Evolutionary conservation across 2,797 vertebrate species (phyloP).

Genomic region (Melanotaenia boesemani): DNA sequence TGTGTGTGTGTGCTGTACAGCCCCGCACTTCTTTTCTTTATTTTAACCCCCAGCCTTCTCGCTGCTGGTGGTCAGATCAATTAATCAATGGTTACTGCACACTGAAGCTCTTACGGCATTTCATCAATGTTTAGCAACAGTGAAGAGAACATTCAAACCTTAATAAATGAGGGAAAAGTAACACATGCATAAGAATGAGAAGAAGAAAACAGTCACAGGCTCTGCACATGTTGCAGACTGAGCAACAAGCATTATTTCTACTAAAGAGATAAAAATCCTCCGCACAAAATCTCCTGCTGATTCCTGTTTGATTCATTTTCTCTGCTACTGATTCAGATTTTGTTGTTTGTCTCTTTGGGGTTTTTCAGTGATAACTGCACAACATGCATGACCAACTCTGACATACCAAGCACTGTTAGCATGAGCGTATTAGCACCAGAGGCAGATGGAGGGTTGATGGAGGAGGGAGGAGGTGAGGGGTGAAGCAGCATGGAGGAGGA

Average conservation of each 20-base stretch:
- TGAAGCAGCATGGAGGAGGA: conserved; percentile 39
- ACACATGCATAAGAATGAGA: conserved; percentile 23
- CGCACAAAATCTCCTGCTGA: conserved; percentile 4
- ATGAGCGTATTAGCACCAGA: conserved; percentile 4
- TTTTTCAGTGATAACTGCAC: conserved; percentile 9
- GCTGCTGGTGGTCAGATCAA: conserved; percentile 62
- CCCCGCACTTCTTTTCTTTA: not conserved
- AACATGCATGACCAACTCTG: not conserved
- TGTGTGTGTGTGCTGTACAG: not conserved
- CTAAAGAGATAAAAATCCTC: not conserved
- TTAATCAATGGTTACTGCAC: conserved; percentile 67
- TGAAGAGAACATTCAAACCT: conserved; percentile 20
- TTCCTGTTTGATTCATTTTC: conserved; percentile 45
- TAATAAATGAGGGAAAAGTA: conserved; percentile 50
- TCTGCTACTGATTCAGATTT: conserved; percentile 18
- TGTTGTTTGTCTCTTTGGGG: not conserved
- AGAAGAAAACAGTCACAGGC: conserved; percentile 39
- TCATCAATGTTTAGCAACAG: conserved; percentile 61
- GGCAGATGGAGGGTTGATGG: conserved; percentile 34
- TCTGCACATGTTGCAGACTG: not conserved
- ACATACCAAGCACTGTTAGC: conserved; percentile 6
- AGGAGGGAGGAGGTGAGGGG: not conserved
- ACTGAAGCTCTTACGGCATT: conserved; percentile 62
- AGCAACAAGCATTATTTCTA: not conserved
- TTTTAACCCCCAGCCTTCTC: conserved; percentile 25